Evolutionary conservation across 2,888 invertebrate species (phyloP), one percentile per base, ranked within the genome.

Genomic region (Tetragonisca angustula): DNA sequence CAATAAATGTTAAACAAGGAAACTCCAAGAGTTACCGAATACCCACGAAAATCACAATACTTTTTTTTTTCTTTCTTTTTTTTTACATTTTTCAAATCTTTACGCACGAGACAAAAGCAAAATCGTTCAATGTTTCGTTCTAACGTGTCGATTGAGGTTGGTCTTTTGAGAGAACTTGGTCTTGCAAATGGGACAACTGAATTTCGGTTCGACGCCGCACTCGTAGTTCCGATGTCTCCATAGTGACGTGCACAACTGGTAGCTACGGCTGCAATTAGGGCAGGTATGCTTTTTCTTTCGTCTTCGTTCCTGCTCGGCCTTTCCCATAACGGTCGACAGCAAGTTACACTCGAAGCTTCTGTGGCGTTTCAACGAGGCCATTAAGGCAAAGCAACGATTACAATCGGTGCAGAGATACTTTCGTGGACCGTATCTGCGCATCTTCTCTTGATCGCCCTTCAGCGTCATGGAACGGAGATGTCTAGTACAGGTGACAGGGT

Each of bases 141-240:
- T 89, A 88, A 95, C 94, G 86, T 96, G 96, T 49, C 95, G 93
- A 85, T 95, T 94, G 52, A 95, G 93, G 89, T 95, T 95, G 91
- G 95, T 95, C 91, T 95, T 95, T 93, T 96, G 95, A 27, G 95
- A 94, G 65, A 95, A 96, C 91, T 95, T 96, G 90, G 95, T 95
- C 88, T 95, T 95, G 93, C 96, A 96, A 88, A 96, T 95, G 69
- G 95, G 95, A 88, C 96, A 96, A 79, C 95, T 95, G 91, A 96
- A 96, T 89, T 95, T 95, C 0, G 96, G 96, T 87, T 96, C 96
- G 80, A 95, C 94, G 4, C 96, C 96, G 89, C 96, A 96, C 89
- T 96, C 96, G 91, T 96, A 96, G 74, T 96, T 87, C 54, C 91
- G 89, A 70, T 93, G 93, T 61, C 94, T 91, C 93, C 93, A 94